Evolutionary conservation across 2,888 invertebrate genomes (phyloP).

Genomic region (Ormia ochracea): DNA sequence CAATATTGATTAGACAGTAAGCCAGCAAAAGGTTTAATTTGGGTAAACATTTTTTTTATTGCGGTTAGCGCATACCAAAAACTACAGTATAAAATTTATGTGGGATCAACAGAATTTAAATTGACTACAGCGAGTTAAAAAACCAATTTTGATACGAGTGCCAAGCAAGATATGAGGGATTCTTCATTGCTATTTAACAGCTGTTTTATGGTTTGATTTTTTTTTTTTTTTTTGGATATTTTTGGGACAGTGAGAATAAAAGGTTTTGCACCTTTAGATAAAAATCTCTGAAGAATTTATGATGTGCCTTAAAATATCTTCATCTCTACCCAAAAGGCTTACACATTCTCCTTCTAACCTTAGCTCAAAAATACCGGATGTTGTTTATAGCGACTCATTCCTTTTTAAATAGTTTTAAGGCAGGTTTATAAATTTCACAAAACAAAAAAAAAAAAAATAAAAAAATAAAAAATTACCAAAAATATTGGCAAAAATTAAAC

Average conservation of each 20-base stretch:
- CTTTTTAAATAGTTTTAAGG: constrained; percentile 40
- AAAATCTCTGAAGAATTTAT: constrained; percentile 70
- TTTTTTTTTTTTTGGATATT: constrained; percentile 14
- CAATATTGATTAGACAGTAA: constrained; percentile 23
- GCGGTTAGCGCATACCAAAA: constrained; percentile 18
- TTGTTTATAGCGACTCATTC: constrained; percentile 29
- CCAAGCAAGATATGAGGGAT: background rate
- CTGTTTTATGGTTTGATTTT: constrained; percentile 13
- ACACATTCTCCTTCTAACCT: background rate
- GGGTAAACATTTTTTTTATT: constrained; percentile 1
- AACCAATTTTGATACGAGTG: background rate
- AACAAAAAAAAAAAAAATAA: too few species aligned
- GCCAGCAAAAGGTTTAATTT: constrained; percentile 33
- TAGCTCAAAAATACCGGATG: constrained; percentile 49
- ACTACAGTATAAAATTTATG: constrained; percentile 5
- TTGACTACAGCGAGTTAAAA: background rate
- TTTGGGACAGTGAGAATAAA: constrained; percentile 5
- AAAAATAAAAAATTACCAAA: too few species aligned
- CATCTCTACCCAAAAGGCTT: constrained; percentile 59
- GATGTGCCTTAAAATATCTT: constrained; percentile 74
- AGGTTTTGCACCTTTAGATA: constrained; percentile 69
- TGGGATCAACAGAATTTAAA: constrained; percentile 34
- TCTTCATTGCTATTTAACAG: constrained; percentile 7
- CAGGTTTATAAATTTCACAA: constrained; percentile 52
- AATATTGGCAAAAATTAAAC: background rate